Evolutionary conservation across 2,888 invertebrate genomes (phyloP).

Genomic region (Protonemura montana): DNA sequence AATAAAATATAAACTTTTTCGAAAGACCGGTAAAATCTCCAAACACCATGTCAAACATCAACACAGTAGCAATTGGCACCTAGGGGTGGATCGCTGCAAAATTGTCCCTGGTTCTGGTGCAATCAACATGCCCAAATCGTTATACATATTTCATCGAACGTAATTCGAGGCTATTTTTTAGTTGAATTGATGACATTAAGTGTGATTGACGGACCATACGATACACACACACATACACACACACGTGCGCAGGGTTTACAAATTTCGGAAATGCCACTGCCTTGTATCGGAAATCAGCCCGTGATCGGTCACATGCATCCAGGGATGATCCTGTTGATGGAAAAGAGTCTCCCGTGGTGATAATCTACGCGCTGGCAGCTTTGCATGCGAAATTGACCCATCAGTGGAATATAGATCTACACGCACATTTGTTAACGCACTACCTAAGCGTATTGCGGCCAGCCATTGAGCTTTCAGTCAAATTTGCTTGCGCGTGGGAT

Average conservation of each 20-base stretch:
- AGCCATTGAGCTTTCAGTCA: not conserved
- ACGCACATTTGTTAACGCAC: not conserved
- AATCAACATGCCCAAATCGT: not conserved
- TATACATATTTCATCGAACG: constrained; percentile 14
- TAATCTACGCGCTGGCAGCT: not conserved
- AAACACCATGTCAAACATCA: not conserved
- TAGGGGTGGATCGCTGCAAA: not conserved
- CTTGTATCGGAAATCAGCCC: not conserved
- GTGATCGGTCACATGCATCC: not conserved
- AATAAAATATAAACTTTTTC: not conserved
- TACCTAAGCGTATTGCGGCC: no score
- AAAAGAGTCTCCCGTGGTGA: not conserved
- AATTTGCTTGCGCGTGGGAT: not conserved
- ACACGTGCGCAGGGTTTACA: not conserved
- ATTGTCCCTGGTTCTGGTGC: not conserved
- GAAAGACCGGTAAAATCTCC: not conserved
- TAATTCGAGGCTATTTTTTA: constrained; percentile 1
- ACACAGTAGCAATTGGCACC: not conserved
- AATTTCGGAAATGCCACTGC: not conserved
- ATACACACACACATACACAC: not conserved
- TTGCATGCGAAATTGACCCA: not conserved
- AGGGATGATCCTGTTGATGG: not conserved
- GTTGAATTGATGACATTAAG: not conserved
- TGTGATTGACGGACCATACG: not conserved
- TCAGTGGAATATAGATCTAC: not conserved